Evolutionary conservation across 2,113 vertebrate genomes (phyloP), one percentile per base, ranked within the genome.

Genomic region (Haplochromis vanheusdeni): DNA sequence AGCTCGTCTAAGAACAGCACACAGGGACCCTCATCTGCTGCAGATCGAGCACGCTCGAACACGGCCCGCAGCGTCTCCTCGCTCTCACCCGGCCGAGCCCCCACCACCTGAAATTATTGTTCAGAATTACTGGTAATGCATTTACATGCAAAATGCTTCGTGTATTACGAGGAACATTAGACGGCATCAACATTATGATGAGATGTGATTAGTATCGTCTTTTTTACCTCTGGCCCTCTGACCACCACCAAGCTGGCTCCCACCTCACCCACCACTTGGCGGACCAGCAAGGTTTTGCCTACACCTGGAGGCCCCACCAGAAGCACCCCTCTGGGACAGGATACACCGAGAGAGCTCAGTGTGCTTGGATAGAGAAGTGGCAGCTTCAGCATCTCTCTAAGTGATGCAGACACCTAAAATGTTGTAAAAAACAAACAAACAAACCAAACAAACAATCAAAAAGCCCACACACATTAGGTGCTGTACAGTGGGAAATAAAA

Each of bases 1-100:
- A 99, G 87, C 93, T 99, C 98, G 6, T 99, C 99, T 40, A 99
- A 95, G 84, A 99, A 98, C 9, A 99, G 94, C 9, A 99, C 84
- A 2, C 97, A 97, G 0, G 98, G 97, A 3, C 97, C 96, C 14
- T 97, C 97, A 0, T 35, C 28, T 1, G 97, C 96, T 49, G 96
- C 93, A 12, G 95, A 95, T 60, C 88, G 96, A 12, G 97, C 97
- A 16, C 88, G 96, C 21, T 95, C 93, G 82, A 99, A 99, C 49
- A 97, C 88, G 0, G 62, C 94, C 26, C 98, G 95, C 87, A 99
- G 84, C 79, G 96, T 97, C 92, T 97, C 98, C 94, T 99, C 99
- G 0, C 97, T 96, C 95, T 99, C 98, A 2, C 99, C 99, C 0
- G 99, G 98, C 82, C 98, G 97, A 0, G 98, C 89, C 0, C 98